Conservation (phyloP, 2,888 invertebrate genomes). For the Steinernema scapterisci region DNA sequence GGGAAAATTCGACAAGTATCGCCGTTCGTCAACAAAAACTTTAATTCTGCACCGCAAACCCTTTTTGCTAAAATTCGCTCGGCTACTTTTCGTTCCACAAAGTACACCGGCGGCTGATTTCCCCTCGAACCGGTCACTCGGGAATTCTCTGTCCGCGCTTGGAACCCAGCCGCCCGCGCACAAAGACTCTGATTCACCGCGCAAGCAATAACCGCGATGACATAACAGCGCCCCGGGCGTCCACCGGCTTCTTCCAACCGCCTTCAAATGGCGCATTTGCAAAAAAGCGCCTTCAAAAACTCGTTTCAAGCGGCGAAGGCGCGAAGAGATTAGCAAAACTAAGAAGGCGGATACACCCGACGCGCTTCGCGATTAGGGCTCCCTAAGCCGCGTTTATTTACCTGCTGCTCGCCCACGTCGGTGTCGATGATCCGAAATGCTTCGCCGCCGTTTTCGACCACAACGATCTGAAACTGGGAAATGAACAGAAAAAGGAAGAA, state of each 20-base stretch:
- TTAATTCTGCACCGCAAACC: too few relatives aligned
- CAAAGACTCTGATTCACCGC: neutral
- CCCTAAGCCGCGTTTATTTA: neutral
- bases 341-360: neutral
- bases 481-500: neutral
- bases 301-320: slow-evolving; percentile 13
- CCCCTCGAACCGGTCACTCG: neutral
- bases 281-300: slow-evolving; percentile 25
- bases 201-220: slow-evolving; percentile 23
- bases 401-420: slow-evolving; percentile 25
- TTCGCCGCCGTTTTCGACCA: slow-evolving; percentile 22
- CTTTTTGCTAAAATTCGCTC: too few relatives aligned
- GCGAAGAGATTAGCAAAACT: slow-evolving; percentile 22
- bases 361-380: too few relatives aligned
- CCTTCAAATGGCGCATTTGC: slow-evolving; percentile 19
- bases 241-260: neutral
- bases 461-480: neutral
- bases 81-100: neutral
- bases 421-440: slow-evolving; percentile 23
- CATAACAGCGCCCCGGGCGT: slow-evolving; percentile 24
- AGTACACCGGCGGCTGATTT: neutral
- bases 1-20: too few relatives aligned
- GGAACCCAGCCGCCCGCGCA: neutral
- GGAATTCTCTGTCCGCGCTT: neutral
- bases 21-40: too few relatives aligned